Base-by-base conservation (phyloP, 1,140 invertebrate species). In the Drosophila hydei region DNA sequence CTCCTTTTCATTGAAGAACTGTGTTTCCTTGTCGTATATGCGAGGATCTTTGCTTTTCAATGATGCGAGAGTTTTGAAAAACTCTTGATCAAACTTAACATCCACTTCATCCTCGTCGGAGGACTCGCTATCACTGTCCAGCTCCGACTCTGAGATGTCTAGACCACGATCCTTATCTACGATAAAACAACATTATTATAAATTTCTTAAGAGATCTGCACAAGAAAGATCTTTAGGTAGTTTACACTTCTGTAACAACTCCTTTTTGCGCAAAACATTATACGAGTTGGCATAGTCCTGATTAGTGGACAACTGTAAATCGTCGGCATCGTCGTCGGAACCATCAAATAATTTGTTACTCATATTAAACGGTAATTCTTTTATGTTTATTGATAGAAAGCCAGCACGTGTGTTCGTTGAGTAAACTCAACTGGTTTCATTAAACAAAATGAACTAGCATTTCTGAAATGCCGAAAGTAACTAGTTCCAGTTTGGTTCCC, bases 41-140 rank as follows among this genome's bases (percentile, higher is more conserved):
- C 93, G 94, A 0, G 97, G 96, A 93, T 98, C 96, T 91, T 96
- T 97, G 27, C 94, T 96, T 91, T 98, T 99, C 5, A 99, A 91
- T 61, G 94, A 95, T 1, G 97, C 93, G 0, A 98, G 91, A 0
- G 97, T 96, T 92, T 96, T 96, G 4, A 97, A 95, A 92, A 98
- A 99, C 54, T 96, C 94, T 81, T 95, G 95, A 84, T 99, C 97
- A 40, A 97, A 93, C 72, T 95, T 93, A 72, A 94, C 91, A 63
- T 93, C 93, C 23, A 93, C 80, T 77, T 92, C 93, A 89, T 94
- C 93, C 72, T 95, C 94, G 71, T 95, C 94, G 5, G 79, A 78
- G 3, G 92, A 93, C 43, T 91, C 91, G 63, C 92, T 93, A 1
- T 89, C 91, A 67, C 65, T 93, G 19, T 93, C 92, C 59, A 85